A percentile compares a stretch with the other conserved stretches of the same genome.
Evolutionary conservation across 2,797 vertebrate genomes (phyloP).

Genomic region (Harpagifer antarcticus): DNA sequence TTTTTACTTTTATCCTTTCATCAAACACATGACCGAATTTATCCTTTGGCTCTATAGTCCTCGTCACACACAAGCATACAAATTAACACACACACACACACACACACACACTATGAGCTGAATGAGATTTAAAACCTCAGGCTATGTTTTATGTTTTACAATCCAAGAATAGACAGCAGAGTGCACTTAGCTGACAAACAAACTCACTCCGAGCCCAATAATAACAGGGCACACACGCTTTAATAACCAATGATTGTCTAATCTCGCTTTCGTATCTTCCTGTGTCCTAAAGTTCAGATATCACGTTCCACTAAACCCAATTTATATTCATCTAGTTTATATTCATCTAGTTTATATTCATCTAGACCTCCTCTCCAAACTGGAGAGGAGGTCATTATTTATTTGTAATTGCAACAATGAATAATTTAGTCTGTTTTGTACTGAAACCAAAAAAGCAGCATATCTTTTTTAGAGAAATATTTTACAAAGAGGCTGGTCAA

Average conservation of each 20-base stretch:
- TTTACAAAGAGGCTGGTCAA: neutral
- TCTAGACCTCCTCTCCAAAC: neutral
- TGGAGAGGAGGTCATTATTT: neutral
- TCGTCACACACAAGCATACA: slow-evolving; percentile 17
- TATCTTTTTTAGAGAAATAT: neutral
- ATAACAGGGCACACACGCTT: slow-evolving; percentile 20
- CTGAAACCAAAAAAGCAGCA: neutral
- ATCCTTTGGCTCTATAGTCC: slow-evolving; percentile 63
- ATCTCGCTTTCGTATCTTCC: slow-evolving; percentile 34
- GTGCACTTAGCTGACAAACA: slow-evolving; percentile 61
- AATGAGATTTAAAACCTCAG: slow-evolving; percentile 57
- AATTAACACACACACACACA: neutral
- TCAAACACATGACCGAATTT: slow-evolving; percentile 75
- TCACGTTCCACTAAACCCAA: slow-evolving; percentile 1
- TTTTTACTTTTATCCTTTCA: slow-evolving; percentile 70
- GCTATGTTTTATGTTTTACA: slow-evolving; percentile 57
- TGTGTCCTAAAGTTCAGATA: slow-evolving; percentile 13
- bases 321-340: slow-evolving; percentile 21
- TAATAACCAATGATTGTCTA: slow-evolving; percentile 43
- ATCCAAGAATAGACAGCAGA: slow-evolving; percentile 57
- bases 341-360: slow-evolving; percentile 8
- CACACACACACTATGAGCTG: neutral
- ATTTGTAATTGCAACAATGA: neutral
- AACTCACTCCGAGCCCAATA: slow-evolving; percentile 25
- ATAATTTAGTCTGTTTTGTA: neutral